Base-by-base conservation (phyloP, 2,113 vertebrate genomes). In the Sakesphorus luctuosus region DNA sequence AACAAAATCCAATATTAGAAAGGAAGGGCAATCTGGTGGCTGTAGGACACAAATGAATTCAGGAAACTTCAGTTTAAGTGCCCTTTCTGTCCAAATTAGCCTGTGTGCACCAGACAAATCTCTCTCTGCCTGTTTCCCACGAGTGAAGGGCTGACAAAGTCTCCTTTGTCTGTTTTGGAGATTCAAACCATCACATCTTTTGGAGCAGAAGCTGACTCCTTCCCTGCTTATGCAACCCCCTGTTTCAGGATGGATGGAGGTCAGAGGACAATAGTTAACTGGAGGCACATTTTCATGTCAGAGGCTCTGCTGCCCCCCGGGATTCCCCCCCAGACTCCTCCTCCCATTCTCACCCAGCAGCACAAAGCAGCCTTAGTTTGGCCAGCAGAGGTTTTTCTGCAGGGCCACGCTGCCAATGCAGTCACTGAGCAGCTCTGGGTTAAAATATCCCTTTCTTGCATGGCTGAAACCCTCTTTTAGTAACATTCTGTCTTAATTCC, bases 241-340 rank as follows among this genome's bases (percentile, higher is more conserved):
- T 19, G 62, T 65, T 85, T 13, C 62, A 82, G 90, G 69, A 31
- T 9, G 82, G 85, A 93, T 44, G 29, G 87, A 73, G 93, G 91
- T 89, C 94, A 91, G 89, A 92, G 88, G 92, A 96, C 94, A 87
- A 73, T 52, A 29, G 72, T 83, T 88, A 93, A 94, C 92, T 93
- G 29, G 25, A 79, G 87, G 71, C n/a, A 72, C 43, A 77, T 88
- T 86, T 92, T 88, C 90, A 47, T 88, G 79, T 83, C 85, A 69
- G 71, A 65, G 90, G 79, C 85, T 86, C 59, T 81, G 67, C 10
- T 66, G 75, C 71, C 94, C 88, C 10, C 9, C n/a, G 69, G 19
- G 55, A 92, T 55, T 86, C 75, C 75, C 38, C 62, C 23, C 59
- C 33, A 0, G 18, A 76, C 59, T 35, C 87, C 82, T 86, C 74